A percentile compares a stretch with the other conserved stretches of the same genome.
Conservation (phyloP, 1,140 invertebrate species). For the Pomacea maculata region DNA sequence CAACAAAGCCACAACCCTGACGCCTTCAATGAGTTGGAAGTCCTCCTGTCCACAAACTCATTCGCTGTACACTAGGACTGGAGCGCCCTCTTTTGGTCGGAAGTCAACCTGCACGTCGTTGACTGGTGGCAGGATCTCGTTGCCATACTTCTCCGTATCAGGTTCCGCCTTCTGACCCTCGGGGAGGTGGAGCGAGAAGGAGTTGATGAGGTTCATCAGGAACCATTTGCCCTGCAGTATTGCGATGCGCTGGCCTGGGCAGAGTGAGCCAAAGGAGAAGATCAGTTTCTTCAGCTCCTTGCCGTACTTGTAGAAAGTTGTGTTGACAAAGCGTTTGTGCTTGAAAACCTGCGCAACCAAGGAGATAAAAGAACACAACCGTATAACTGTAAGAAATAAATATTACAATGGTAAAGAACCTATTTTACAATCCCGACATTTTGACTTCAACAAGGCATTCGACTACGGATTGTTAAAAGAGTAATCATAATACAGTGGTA, state of each 20-base stretch:
- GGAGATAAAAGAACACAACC: constrained; percentile 14
- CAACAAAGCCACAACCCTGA: too few relatives aligned
- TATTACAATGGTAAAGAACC: too few relatives aligned
- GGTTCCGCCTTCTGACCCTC: constrained; percentile 52
- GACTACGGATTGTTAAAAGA: too few relatives aligned
- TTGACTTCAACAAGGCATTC: too few relatives aligned
- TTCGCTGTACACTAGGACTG: constrained; percentile 30
- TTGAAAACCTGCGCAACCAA: constrained; percentile 58
- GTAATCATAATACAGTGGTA: too few relatives aligned
- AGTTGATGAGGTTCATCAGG: constrained; percentile 55
- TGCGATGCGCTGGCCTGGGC: constrained; percentile 60
- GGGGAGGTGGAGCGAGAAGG: constrained; percentile 55
- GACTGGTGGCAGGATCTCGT: constrained; percentile 64
- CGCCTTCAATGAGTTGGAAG: not conserved
- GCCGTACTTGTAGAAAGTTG: constrained; percentile 62
- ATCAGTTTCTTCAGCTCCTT: constrained; percentile 59
- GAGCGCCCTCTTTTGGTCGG: constrained; percentile 30
- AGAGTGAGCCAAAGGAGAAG: constrained; percentile 61
- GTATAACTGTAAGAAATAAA: too few relatives aligned
- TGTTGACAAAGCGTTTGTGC: constrained; percentile 62
- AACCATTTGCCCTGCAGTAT: constrained; percentile 63
- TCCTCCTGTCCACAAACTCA: not conserved
- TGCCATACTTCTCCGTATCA: constrained; percentile 59
- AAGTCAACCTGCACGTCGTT: constrained; percentile 57
- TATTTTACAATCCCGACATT: too few relatives aligned